Base-by-base conservation (phyloP, 1,140 invertebrate species). In the Apis dorsata region DNA sequence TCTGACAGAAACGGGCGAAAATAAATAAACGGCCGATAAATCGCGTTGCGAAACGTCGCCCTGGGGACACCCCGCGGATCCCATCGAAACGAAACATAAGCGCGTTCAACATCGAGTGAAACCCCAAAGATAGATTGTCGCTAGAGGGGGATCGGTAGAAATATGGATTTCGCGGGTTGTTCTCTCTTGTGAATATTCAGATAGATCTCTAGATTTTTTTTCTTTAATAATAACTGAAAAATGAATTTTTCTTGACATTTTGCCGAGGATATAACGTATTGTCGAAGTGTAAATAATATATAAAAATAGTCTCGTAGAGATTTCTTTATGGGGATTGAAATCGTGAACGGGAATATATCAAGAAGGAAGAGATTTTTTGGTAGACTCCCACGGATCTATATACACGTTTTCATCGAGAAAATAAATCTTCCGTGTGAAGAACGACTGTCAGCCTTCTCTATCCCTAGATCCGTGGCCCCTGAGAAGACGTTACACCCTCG, bases 21-120 rank as follows among this genome's bases (percentile, higher is more conserved):
- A 89, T 86, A 89, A 89, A 85, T 88, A 89, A 88, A 82, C 87
- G 65, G 55, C 34, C 81, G 84, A 89, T 88, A 88, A 84, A 89
- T 89, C 88, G 87, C 73, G 71, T 53, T 86, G 84, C 88, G 81
- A 88, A 89, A 89, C 84, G 62, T 63, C 49, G 83, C 77, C 55
- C 19, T n/a, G 76, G 60, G 51, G 81, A 71, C 86, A 65, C 72
- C 75, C 79, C 70, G 63, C 68, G 57, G 86, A 81, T 84, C 62
- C 69, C 77, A 65, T 85, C 72, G 57, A 24, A 13, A 21, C 57
- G 83, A 79, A 66, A 86, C 71, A 44, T 7, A 78, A 70, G 49
- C 87, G 73, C 49, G 49, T 81, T 83, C 68, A 63, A 74, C 34
- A 34, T 1, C 34, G 51, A 80, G 57, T 57, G 57, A 19, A 55